phyloP scores from a whole-genome alignment of 2,888 invertebrate species.

The Limnephilus lunatus region DNA sequence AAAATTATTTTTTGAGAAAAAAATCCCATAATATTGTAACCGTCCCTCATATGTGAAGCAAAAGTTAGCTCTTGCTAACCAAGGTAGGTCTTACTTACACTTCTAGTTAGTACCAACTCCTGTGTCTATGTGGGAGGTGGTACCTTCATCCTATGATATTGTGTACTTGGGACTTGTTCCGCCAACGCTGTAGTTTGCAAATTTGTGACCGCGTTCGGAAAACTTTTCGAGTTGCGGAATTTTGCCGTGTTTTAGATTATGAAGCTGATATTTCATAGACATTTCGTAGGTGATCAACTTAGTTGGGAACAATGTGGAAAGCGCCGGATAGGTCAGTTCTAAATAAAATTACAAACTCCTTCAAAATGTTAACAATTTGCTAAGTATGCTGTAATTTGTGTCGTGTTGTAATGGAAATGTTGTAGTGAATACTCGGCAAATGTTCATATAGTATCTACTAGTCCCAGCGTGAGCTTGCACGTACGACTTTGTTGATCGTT shows the following conservation, averaged over 20 bases:
- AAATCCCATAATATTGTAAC: background rate
- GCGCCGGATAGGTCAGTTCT: background rate
- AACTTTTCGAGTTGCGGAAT: background rate
- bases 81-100: background rate
- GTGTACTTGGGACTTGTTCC: slow-evolving; percentile 2
- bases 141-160: background rate
- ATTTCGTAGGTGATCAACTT: background rate
- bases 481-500: no score
- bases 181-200: background rate
- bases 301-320: background rate
- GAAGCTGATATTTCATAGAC: background rate
- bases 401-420: no score
- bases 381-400: no score
- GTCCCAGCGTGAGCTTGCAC: no score
- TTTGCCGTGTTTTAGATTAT: background rate
- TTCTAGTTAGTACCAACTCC: background rate
- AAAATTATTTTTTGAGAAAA: background rate
- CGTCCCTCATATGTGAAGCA: background rate
- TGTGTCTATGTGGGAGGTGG: background rate
- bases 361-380: background rate
- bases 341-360: background rate
- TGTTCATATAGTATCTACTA: no score
- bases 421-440: no score
- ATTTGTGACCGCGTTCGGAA: slow-evolving; percentile 5
- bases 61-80: background rate